Evolutionary conservation across 2,113 vertebrate species (phyloP).

Genomic region (Melanocharis versteri): DNA sequence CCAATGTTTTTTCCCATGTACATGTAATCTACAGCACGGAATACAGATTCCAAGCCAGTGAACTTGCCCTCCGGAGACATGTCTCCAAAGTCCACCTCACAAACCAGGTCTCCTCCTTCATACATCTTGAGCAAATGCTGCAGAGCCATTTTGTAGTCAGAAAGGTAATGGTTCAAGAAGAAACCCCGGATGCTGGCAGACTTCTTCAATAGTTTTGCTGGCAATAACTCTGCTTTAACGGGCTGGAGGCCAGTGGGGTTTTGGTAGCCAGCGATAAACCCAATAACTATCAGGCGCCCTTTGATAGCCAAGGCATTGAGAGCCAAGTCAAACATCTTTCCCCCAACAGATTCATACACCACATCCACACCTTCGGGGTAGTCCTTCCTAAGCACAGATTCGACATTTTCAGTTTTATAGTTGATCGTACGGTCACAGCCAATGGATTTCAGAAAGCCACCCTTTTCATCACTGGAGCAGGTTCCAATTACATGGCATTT

Average conservation of each 20-base stretch:
- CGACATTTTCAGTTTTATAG: constrained; percentile 80
- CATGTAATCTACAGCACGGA: constrained; percentile 90
- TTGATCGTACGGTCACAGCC: constrained; percentile 88
- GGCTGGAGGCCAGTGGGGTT: constrained; percentile 77
- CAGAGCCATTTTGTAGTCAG: constrained; percentile 79
- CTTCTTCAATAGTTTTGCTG: constrained; percentile 85
- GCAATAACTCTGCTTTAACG: constrained; percentile 75
- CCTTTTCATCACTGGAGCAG: constrained; percentile 87
- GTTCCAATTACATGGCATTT: constrained; percentile 91
- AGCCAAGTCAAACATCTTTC: constrained; percentile 82
- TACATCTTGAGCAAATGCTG: constrained; percentile 80
- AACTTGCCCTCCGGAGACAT: constrained; percentile 80
- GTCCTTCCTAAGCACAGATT: constrained; percentile 75
- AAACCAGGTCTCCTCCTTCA: constrained; percentile 80
- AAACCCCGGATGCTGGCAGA: constrained; percentile 88
- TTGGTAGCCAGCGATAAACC: constrained; percentile 89
- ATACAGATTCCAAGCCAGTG: constrained; percentile 85
- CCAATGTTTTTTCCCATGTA: constrained; percentile 89
- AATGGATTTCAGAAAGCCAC: constrained; percentile 85
- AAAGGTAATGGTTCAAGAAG: constrained; percentile 86
- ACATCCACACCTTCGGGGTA: constrained; percentile 85
- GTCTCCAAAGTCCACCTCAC: constrained; percentile 85
- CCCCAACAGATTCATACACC: constrained; percentile 90
- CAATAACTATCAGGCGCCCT: constrained; percentile 86
- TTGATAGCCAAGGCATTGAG: constrained; percentile 81